phyloP scores from a whole-genome alignment of 2,888 invertebrate species.

The Polydesmus complanatus region DNA sequence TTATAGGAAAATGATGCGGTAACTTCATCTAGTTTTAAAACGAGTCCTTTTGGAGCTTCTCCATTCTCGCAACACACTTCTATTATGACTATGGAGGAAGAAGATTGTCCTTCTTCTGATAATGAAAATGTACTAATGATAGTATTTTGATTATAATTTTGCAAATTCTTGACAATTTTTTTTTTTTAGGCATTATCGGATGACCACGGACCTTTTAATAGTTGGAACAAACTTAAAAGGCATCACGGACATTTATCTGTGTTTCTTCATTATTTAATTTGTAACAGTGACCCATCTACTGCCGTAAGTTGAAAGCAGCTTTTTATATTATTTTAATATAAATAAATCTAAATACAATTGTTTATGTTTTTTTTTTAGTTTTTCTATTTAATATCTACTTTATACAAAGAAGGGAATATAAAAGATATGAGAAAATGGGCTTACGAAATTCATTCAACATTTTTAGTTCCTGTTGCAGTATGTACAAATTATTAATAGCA shows the following conservation, averaged over 20 bases:
- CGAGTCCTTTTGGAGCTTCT: conserved; percentile 5
- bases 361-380: conserved; percentile 34
- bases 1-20: background rate
- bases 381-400: conserved; percentile 82
- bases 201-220: conserved; percentile 79
- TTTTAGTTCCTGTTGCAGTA: conserved; percentile 76
- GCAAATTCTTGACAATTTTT: conserved; percentile 1
- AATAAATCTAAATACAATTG: background rate
- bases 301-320: conserved; percentile 40
- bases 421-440: conserved; percentile 96
- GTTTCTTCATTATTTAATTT: conserved; percentile 78
- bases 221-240: conserved; percentile 62
- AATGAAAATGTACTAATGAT: conserved; percentile 53
- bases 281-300: conserved; percentile 65
- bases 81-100: conserved; percentile 82
- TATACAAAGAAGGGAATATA: conserved; percentile 67
- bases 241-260: conserved; percentile 85
- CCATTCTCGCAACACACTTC: conserved; percentile 21
- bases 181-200: conserved; percentile 34
- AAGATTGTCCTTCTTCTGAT: conserved; percentile 72
- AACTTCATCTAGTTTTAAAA: background rate
- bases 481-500: conserved; percentile 29
- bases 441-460: conserved; percentile 95
- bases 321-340: background rate
- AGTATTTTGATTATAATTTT: background rate